Conservation (phyloP, 2,113 vertebrate genomes). For the Calidris pygmaea region DNA sequence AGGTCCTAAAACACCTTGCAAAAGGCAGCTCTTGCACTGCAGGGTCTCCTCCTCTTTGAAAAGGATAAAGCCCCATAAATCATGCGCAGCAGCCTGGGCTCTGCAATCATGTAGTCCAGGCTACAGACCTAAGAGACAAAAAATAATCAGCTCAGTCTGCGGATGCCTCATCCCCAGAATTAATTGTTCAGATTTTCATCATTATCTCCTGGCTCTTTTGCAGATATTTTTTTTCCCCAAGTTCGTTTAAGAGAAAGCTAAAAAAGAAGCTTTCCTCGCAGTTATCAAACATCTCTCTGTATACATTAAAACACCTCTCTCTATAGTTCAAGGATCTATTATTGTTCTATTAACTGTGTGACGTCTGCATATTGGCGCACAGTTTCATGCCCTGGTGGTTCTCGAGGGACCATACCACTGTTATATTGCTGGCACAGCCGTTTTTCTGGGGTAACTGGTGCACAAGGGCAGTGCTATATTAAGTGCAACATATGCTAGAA, state of each 20-base stretch:
- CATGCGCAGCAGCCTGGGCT: background rate
- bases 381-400: background rate
- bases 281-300: background rate
- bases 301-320: background rate
- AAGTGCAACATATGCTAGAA: conserved; percentile 59
- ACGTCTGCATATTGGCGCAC: background rate
- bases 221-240: background rate
- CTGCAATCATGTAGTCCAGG: background rate
- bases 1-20: background rate
- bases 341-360: background rate
- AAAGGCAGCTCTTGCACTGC: background rate
- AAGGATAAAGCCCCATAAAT: background rate
- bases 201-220: conserved; percentile 6
- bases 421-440: conserved; percentile 33
- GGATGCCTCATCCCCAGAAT: background rate
- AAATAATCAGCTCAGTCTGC: conserved; percentile 7
- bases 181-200: conserved; percentile 22
- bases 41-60: background rate
- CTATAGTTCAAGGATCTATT: background rate
- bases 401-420: background rate
- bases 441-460: conserved; percentile 48
- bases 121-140: background rate
- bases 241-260: background rate
- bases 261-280: background rate
- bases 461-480: conserved; percentile 56